Conservation (phyloP, 2,797 vertebrate species). For the Rhinogobio ventralis region DNA sequence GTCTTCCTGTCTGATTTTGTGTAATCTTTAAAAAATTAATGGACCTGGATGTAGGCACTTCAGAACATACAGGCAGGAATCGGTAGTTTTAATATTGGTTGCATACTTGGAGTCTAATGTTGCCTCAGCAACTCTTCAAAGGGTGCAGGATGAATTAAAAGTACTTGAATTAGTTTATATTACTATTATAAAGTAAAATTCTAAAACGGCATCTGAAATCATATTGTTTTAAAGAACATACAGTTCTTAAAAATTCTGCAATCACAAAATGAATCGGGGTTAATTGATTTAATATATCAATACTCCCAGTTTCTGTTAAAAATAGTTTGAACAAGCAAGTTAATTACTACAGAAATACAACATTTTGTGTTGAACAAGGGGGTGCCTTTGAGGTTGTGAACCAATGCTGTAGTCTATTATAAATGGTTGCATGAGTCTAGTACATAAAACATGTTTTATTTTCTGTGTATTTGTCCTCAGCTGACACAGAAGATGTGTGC, state of each 20-base stretch:
- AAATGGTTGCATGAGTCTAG: not conserved
- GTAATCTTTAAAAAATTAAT: not conserved
- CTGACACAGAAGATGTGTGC: constrained; percentile 97
- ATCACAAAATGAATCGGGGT: not conserved
- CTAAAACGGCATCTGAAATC: too few species aligned
- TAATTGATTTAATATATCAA: not conserved
- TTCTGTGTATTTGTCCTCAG: constrained; percentile 68
- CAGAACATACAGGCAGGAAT: not conserved
- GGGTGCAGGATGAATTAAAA: not conserved
- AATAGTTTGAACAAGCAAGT: not conserved
- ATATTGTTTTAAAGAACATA: not conserved
- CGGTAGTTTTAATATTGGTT: not conserved
- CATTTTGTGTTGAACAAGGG: too few species aligned
- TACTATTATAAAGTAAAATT: too few species aligned
- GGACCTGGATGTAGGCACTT: not conserved
- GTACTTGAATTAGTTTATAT: not conserved
- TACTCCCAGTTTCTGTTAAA: not conserved
- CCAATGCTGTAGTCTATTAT: not conserved
- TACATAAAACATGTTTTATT: not conserved
- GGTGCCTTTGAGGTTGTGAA: not conserved
- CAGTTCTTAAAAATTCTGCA: not conserved
- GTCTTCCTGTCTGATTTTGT: not conserved
- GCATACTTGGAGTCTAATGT: too few species aligned
- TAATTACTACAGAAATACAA: not conserved
- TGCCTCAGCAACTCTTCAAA: not conserved